Evolutionary conservation across 2,888 invertebrate genomes (phyloP).

Genomic region (Dasysyrphus tricinctus): DNA sequence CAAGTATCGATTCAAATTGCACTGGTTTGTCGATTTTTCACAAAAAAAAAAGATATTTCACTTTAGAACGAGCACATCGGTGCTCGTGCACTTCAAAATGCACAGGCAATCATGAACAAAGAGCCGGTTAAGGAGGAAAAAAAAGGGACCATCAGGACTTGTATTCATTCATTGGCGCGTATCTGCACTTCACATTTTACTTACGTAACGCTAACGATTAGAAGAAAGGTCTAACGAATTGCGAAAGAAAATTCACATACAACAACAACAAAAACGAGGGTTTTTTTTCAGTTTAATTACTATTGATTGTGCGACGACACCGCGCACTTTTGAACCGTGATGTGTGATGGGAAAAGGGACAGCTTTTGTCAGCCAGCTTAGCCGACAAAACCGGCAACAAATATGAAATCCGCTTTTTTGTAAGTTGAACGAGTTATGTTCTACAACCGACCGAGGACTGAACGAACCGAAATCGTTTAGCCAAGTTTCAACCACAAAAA

Average conservation of each 20-base stretch:
- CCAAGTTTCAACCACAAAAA: constrained; percentile 55
- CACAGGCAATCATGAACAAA: constrained; percentile 26
- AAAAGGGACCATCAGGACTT: constrained; percentile 2
- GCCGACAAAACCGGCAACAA: constrained; percentile 23
- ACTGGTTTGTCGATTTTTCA: constrained; percentile 11
- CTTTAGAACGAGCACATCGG: not conserved
- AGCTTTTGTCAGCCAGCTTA: constrained; percentile 27
- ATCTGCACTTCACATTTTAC: constrained; percentile 39
- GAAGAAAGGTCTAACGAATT: constrained; percentile 15
- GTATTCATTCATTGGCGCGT: constrained; percentile 51
- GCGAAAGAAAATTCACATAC: not conserved
- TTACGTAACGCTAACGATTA: constrained; percentile 57
- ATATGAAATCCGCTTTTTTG: constrained; percentile 24
- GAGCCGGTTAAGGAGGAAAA: constrained; percentile 26
- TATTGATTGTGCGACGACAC: constrained; percentile 45
- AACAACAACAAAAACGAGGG: not conserved
- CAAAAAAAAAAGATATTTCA: constrained; percentile 11
- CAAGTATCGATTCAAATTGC: constrained; percentile 38
- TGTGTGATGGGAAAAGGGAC: not conserved
- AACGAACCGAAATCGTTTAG: constrained; percentile 65
- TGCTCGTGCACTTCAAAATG: not conserved
- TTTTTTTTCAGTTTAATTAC: constrained; percentile 34
- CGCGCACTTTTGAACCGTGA: too few relatives aligned
- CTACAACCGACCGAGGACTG: constrained; percentile 69
- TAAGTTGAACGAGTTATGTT: constrained; percentile 59